Percentiles rank a stretch among this genome's conserved stretches.
Evolutionary conservation across 1,140 invertebrate species (phyloP).

Genomic region (Ceratina japonica): DNA sequence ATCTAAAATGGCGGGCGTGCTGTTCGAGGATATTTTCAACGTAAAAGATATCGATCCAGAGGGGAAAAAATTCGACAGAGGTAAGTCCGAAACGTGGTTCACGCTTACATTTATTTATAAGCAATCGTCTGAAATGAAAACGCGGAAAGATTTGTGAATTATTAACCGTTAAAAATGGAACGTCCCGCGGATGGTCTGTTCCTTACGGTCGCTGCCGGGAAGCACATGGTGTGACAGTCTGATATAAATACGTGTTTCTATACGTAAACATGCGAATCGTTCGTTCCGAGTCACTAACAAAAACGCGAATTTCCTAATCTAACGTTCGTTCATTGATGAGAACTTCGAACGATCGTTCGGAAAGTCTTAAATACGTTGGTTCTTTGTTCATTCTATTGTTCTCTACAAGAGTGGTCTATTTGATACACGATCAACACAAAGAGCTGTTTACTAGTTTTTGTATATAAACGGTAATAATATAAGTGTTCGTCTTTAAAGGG

Average conservation of each 20-base stretch:
- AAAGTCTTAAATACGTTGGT: not conserved
- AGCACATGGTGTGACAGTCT: constrained; percentile 67
- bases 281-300: not conserved
- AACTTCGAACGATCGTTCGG: not conserved
- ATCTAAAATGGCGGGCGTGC: constrained; percentile 92
- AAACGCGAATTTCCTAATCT: too few relatives aligned
- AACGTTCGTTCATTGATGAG: not conserved
- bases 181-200: constrained; percentile 4
- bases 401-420: constrained; percentile 24
- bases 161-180: constrained; percentile 3
- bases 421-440: constrained; percentile 1
- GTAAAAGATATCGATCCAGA: constrained; percentile 99
- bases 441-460: not conserved
- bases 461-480: too few relatives aligned
- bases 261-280: too few relatives aligned
- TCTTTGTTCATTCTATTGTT: not conserved
- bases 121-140: not conserved
- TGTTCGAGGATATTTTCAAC: constrained; percentile 99
- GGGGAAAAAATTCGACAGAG: constrained; percentile 99
- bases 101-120: not conserved
- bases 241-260: constrained; percentile 22
- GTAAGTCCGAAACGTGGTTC: constrained; percentile 74
- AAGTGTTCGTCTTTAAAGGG: too few relatives aligned
- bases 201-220: constrained; percentile 57
- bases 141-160: not conserved